Evolutionary conservation across 1,140 invertebrate genomes (phyloP).

Genomic region (Calliphora vicina): DNA sequence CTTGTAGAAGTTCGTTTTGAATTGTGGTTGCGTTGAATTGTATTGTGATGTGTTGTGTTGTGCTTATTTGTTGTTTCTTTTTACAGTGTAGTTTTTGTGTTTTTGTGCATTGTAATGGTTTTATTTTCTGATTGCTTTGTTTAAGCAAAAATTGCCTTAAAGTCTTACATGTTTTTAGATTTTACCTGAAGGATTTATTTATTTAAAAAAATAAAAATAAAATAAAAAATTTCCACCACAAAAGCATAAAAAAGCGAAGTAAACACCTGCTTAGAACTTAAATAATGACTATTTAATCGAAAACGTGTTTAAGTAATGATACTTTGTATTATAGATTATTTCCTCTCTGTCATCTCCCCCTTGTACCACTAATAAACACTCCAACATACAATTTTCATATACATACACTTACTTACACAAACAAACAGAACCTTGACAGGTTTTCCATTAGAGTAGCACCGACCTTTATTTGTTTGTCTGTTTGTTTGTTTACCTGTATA

Average conservation of each 20-base stretch:
- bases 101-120: neutral
- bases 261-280: conserved; percentile 30
- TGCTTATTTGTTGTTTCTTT: neutral
- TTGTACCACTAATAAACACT: neutral
- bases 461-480: too few species aligned
- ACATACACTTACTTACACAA: too few species aligned
- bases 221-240: neutral
- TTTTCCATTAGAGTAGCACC: too few species aligned
- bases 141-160: neutral
- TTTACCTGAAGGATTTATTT: neutral
- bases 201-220: too few species aligned
- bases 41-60: neutral
- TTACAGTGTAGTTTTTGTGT: neutral
- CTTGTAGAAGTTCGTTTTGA: neutral
- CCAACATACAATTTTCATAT: neutral
- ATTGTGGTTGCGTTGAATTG: too few species aligned
- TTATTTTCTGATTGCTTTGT: neutral
- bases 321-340: conserved; percentile 43
- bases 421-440: too few species aligned
- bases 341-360: neutral
- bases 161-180: neutral
- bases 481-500: too few species aligned
- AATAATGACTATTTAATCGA: conserved; percentile 58
- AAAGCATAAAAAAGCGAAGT: neutral
- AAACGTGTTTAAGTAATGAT: conserved; percentile 61